Evolutionary conservation across 1,140 invertebrate genomes (phyloP).

Genomic region (Drosophila aff.): DNA sequence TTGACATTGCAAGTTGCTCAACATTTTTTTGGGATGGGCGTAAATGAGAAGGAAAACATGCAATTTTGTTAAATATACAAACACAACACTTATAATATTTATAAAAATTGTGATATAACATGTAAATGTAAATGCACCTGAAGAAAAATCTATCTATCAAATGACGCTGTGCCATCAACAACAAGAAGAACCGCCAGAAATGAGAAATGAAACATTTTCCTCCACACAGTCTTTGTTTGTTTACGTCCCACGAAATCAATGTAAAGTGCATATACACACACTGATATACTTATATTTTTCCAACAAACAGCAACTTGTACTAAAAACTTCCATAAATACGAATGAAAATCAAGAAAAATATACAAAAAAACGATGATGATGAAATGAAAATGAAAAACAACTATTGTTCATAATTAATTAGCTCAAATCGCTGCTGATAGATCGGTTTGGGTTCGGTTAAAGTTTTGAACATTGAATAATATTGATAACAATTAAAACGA

Average conservation of each 20-base stretch:
- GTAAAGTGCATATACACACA: conserved; percentile 58
- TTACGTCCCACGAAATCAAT: conserved; percentile 72
- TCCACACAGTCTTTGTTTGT: conserved; percentile 44
- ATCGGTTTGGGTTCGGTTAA: conserved; percentile 32
- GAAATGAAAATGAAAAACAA: conserved; percentile 22
- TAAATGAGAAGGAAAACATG: conserved; percentile 59
- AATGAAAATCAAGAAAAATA: conserved; percentile 17
- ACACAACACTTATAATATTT: conserved; percentile 65
- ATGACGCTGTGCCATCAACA: conserved; percentile 77
- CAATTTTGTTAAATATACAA: conserved; percentile 69
- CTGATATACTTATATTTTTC: conserved; percentile 76
- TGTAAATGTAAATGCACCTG: conserved; percentile 81
- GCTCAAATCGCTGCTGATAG: conserved; percentile 8
- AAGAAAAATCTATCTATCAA: conserved; percentile 79
- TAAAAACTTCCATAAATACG: conserved; percentile 52
- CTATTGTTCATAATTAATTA: conserved; percentile 28
- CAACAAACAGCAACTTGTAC: conserved; percentile 48
- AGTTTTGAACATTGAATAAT: conserved; percentile 37
- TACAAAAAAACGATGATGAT: conserved; percentile 20
- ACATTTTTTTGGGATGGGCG: conserved; percentile 59
- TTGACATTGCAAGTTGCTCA: conserved; percentile 70
- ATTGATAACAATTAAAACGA: conserved; percentile 21
- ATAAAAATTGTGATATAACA: conserved; percentile 81
- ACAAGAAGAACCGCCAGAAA: conserved; percentile 28
- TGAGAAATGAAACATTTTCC: conserved; percentile 40